Evolutionary conservation across 2,113 vertebrate species (phyloP).

Genomic region (Dipodomys ordii): DNA sequence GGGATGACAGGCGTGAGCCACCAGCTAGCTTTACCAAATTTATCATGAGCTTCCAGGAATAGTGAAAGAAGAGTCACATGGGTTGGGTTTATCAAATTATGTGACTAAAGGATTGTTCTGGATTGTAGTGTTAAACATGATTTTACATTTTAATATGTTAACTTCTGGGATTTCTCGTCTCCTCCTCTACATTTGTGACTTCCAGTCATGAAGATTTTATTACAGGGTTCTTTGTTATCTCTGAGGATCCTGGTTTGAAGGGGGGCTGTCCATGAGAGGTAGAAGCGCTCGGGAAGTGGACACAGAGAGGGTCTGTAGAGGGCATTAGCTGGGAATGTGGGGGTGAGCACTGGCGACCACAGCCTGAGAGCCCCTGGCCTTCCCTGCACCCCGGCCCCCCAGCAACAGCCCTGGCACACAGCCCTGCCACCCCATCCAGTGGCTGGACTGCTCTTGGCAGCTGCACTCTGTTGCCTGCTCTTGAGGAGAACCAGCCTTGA

Average conservation of each 20-base stretch:
- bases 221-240: neutral
- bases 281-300: neutral
- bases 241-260: too few relatives aligned
- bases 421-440: neutral
- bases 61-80: neutral
- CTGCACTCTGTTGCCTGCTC: neutral
- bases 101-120: neutral
- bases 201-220: neutral
- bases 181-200: neutral
- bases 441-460: neutral
- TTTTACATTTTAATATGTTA: neutral
- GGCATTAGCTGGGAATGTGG: neutral
- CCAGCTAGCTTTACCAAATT: neutral
- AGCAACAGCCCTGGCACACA: neutral
- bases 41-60: neutral
- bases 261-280: neutral
- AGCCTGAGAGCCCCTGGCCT: neutral
- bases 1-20: too few relatives aligned
- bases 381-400: neutral
- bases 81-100: neutral
- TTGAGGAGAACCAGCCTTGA: neutral
- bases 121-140: neutral
- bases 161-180: neutral
- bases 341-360: neutral
- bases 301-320: neutral